Evolutionary conservation across 92 coral and sea anemone genomes (phyloP), one percentile per base, ranked within the genome.

Genomic region (Phenganax marumi): DNA sequence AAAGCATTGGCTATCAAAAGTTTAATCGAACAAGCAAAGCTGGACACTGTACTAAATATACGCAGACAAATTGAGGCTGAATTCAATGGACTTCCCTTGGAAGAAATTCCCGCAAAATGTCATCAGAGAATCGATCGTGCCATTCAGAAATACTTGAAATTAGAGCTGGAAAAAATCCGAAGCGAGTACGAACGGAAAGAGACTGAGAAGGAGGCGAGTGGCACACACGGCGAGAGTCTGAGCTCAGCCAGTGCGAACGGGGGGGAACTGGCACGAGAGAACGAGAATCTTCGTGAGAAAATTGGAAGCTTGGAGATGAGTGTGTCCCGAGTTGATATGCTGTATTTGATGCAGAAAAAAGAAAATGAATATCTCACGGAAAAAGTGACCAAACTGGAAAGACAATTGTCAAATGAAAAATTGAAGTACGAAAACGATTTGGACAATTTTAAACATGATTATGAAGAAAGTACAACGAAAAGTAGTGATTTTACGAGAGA

Each of bases 11-110:
- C 87, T 75, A 90, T 90, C 79, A 91, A 92, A 77, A 85, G 93
- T 13, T 97, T 92, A 63, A 93, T 95, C 24, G 98, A 95, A 71
- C 93, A 92, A 76, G 97, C 98, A 0, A 95, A 95, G 57, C 88
- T 95, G 10, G 98, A 95, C 21, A 95, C 98, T 3, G 84, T 95
- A 39, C 90, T 92, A 61, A 80, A 92, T 10, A 76, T 95, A 61
- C 91, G 91, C 50, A 87, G 75, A 12, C 90, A 94, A 77, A 76
- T 95, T 1, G 98, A 95, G 69, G 88, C 78, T 24, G 98, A 97
- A 8, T 95, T 92, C 74, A 94, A 95, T 60, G 98, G 98, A 25
- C 90, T 93, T 0, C 93, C 98, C 6, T 57, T 95, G 66, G 96
- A 95, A 62, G 91, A 95, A 69, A 93, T 95, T 19, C 98, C 98